Base-by-base conservation (phyloP, 2,888 invertebrate species). In the Synanthedon andrenaeformis region DNA sequence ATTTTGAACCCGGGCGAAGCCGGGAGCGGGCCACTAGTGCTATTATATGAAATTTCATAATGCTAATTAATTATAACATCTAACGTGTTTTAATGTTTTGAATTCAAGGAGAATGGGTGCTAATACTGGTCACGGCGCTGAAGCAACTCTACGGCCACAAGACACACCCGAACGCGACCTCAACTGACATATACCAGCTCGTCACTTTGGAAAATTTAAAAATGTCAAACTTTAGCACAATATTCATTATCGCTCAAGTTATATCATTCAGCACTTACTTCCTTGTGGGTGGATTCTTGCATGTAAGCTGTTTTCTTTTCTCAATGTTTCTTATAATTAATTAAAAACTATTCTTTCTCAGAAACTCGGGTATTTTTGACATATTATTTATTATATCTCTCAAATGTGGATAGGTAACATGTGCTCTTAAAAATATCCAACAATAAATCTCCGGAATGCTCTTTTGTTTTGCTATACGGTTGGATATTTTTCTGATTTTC, bases 101-200 rank as follows among this genome's bases (percentile, higher is more conserved):
- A 45, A 61, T 79, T 84, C 13, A 73, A 92, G 92, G 92, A 66
- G 91, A 92, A 82, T 93, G 92, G 92, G 81, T 92, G 13, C 75
- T 91, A 3, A 89, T 92, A 49, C 66, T 90, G 41, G 90, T 92
- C 0, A 89, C 92, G 65, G 85, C 91, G 1, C 69, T 89, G 35
- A 91, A 89, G 62, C 91, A 92, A 74, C 81, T 74, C 71, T 73
- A 72, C 17, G 88, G 90, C 1, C 77, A 81, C 28, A 75, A 74
- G 19, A 69, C 67, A 54, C 70, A 67, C 41, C 72, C 66, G 41
- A 86, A 85, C 58, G 66, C 70, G 53, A 76, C 79, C 1, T 64
- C 78, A 3, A 68, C 71, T 35, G 80, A 88, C 23, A 75, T 87
- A 49, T 70, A 73, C 42, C 73, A 82, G 41, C 58, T 88, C n/a